These are phyloP conservation scores for Sapayoa aenigma DNA, from an alignment of 2,113 vertebrate genomes.

Conservation along the genomic window DNA sequence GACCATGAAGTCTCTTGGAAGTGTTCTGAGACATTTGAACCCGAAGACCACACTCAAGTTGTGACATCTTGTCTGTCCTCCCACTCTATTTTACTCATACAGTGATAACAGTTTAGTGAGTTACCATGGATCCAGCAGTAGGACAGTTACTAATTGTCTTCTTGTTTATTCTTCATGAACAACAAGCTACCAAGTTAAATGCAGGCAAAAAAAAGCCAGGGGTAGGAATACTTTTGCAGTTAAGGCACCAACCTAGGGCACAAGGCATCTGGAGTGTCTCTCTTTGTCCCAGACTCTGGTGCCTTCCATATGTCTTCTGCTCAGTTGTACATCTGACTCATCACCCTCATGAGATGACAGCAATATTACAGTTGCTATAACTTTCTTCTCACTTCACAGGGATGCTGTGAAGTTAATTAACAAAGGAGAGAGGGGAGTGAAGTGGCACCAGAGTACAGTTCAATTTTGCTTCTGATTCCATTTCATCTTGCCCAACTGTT, in stretches of 20 bases:
- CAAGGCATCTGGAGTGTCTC: not conserved
- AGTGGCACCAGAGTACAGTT: not conserved
- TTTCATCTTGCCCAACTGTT: not conserved
- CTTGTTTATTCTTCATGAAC: not conserved
- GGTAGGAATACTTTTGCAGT: not conserved
- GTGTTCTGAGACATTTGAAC: not conserved
- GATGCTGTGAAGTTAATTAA: constrained; percentile 34
- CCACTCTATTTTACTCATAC: not conserved
- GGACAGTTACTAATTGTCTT: not conserved
- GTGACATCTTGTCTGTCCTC: not conserved
- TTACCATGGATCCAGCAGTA: not conserved
- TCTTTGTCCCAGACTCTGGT: not conserved
- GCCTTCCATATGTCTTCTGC: not conserved
- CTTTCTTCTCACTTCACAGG: not conserved
- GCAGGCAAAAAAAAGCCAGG: not conserved
- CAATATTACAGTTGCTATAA: not conserved
- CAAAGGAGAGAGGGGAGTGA: not conserved
- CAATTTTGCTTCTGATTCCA: not conserved
- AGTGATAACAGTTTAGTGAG: not conserved
- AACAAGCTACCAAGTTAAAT: not conserved
- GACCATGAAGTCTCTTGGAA: not conserved
- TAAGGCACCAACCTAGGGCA: not conserved
- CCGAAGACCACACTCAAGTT: not conserved
- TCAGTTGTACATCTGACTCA: not conserved
- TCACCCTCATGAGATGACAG: not conserved